A percentile compares a stretch with the other conserved stretches of the same genome.
phyloP scores from a whole-genome alignment of 2,797 vertebrate species.

The Darevskia nairensis region DNA sequence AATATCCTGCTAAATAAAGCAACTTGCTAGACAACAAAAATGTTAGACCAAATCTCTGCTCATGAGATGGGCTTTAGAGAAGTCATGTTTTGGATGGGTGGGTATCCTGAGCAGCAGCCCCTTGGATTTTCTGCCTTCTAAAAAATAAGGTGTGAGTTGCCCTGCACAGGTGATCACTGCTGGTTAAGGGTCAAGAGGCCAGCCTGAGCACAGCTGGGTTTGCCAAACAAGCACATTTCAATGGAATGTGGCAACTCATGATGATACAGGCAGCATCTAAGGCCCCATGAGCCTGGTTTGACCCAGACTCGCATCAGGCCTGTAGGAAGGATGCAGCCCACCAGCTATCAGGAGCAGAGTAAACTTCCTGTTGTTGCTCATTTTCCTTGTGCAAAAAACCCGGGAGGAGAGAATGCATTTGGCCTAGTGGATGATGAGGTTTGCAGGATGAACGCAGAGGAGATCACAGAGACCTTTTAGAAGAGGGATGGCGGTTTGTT shows the following conservation, averaged over 20 bases:
- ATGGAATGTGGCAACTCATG: constrained; percentile 37
- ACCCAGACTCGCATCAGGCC: constrained; percentile 7
- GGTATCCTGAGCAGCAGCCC: neutral
- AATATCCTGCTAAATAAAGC: constrained; percentile 40
- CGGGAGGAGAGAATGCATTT: neutral
- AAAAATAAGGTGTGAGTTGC: too few relatives aligned
- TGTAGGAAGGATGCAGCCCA: too few relatives aligned
- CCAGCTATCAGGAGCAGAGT: neutral
- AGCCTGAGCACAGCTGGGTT: neutral
- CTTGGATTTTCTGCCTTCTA: neutral
- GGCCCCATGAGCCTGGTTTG: neutral
- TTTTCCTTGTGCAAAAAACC: too few relatives aligned
- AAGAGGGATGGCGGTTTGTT: neutral
- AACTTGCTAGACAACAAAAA: constrained; percentile 16
- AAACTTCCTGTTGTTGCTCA: too few relatives aligned
- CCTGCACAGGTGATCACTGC: too few relatives aligned
- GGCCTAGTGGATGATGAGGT: neutral
- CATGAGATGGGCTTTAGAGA: neutral
- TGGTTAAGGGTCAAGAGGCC: neutral
- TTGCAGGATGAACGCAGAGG: neutral
- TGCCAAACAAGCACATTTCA: neutral
- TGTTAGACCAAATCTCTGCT: constrained; percentile 31
- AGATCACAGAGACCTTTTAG: neutral
- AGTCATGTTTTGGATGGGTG: neutral
- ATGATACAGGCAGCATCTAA: neutral